Percentiles rank a stretch among this genome's conserved stretches.
Conservation (phyloP, 2,888 invertebrate species). For the Drosophila heteroneura region DNA sequence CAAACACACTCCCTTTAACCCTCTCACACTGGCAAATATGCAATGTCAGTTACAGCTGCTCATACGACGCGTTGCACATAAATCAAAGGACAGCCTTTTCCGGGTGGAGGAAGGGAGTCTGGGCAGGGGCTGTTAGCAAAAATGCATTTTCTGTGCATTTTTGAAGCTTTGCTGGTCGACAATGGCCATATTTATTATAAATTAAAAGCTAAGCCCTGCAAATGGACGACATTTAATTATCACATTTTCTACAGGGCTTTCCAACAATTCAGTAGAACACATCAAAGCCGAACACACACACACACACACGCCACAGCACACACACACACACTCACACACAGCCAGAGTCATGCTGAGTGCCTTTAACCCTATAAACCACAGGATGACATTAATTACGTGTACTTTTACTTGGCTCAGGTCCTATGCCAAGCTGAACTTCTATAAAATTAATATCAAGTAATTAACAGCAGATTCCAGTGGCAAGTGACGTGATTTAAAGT, state of each 20-base stretch:
- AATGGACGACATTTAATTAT: conserved; percentile 73
- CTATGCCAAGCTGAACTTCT: conserved; percentile 42
- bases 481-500: conserved; percentile 72
- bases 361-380: conserved; percentile 71
- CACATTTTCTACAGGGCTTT: conserved; percentile 48
- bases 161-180: conserved; percentile 18
- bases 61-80: conserved; percentile 60
- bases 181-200: conserved; percentile 63
- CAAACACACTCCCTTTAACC: background rate
- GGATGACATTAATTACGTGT: conserved; percentile 80
- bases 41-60: conserved; percentile 76
- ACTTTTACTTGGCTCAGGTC: conserved; percentile 28
- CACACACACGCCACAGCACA: conserved; percentile 7
- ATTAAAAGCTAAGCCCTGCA: conserved; percentile 70
- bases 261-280: conserved; percentile 26
- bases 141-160: conserved; percentile 39
- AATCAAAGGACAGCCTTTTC: conserved; percentile 55
- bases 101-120: background rate
- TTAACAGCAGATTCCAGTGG: conserved; percentile 82
- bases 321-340: conserved; percentile 2
- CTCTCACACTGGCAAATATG: conserved; percentile 46
- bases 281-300: conserved; percentile 31
- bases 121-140: conserved; percentile 7
- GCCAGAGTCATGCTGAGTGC: conserved; percentile 20
- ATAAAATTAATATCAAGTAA: conserved; percentile 85